A percentile compares a stretch with the other conserved stretches of the same genome.
phyloP scores from a whole-genome alignment of 1,140 invertebrate genomes.

The Drosophila leontia region DNA sequence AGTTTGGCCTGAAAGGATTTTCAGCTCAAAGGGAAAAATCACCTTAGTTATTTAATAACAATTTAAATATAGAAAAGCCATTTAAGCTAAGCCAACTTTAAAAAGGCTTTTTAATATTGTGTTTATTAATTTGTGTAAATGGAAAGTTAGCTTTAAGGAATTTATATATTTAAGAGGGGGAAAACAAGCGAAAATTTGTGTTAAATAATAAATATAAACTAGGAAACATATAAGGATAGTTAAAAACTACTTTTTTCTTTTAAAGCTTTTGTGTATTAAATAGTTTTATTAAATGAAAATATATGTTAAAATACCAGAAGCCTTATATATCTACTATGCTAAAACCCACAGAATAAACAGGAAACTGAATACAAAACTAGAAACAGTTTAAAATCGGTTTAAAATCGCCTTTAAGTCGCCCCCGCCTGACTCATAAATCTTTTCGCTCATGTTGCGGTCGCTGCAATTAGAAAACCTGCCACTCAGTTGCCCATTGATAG shows the following conservation, averaged over 20 bases:
- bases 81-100: not conserved
- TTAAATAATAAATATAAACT: not conserved
- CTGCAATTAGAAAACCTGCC: slow-evolving; percentile 57
- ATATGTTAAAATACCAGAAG: too few species aligned
- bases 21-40: slow-evolving; percentile 6
- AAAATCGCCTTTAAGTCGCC: slow-evolving; percentile 7
- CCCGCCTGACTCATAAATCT: slow-evolving; percentile 30
- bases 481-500: slow-evolving; percentile 64
- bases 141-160: too few species aligned
- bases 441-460: slow-evolving; percentile 22
- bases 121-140: not conserved
- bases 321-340: not conserved
- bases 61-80: not conserved
- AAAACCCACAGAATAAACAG: not conserved
- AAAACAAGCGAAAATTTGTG: not conserved
- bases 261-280: not conserved
- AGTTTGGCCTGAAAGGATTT: slow-evolving; percentile 5
- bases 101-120: not conserved
- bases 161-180: too few species aligned
- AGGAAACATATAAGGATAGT: not conserved
- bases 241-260: rapidly evolving
- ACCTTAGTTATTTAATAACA: slow-evolving; percentile 1
- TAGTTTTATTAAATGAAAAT: not conserved
- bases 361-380: not conserved
- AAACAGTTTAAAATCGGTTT: not conserved